phyloP scores from a whole-genome alignment of 1,140 invertebrate genomes.

The Macrotrachela quadricornifera region DNA sequence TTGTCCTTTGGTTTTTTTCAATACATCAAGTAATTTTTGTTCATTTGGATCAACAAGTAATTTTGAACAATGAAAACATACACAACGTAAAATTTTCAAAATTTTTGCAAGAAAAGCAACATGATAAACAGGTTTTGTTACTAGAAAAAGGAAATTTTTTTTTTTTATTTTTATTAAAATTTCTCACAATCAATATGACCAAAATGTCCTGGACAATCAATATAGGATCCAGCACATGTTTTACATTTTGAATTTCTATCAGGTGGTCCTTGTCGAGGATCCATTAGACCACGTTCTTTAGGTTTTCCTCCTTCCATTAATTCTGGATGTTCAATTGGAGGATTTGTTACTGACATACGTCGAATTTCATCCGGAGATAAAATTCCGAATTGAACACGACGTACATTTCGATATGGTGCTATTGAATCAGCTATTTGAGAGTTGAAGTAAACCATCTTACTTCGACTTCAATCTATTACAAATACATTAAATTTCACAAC shows the following conservation, averaged over 20 bases:
- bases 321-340: slow-evolving; percentile 83
- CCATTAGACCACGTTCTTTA: slow-evolving; percentile 91
- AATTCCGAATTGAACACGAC: slow-evolving; percentile 92
- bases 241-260: slow-evolving; percentile 70
- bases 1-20: slow-evolving; percentile 88
- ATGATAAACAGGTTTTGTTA: slow-evolving; percentile 95
- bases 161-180: too few species aligned
- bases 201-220: slow-evolving; percentile 95
- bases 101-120: slow-evolving; percentile 91
- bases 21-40: slow-evolving; percentile 89
- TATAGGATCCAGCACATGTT: slow-evolving; percentile 91
- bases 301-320: slow-evolving; percentile 93
- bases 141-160: too few species aligned
- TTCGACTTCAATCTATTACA: too few species aligned
- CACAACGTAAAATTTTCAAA: slow-evolving; percentile 82
- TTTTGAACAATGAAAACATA: slow-evolving; percentile 94
- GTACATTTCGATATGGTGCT: slow-evolving; percentile 72
- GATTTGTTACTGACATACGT: slow-evolving; percentile 85
- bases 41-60: slow-evolving; percentile 73
- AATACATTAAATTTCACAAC: too few species aligned
- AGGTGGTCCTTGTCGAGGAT: slow-evolving; percentile 89
- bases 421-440: slow-evolving; percentile 50
- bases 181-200: slow-evolving; percentile 65
- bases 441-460: slow-evolving; percentile 7
- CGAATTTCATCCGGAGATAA: slow-evolving; percentile 96